Conservation (phyloP, 2,113 vertebrate genomes). For the Mus pahari region DNA sequence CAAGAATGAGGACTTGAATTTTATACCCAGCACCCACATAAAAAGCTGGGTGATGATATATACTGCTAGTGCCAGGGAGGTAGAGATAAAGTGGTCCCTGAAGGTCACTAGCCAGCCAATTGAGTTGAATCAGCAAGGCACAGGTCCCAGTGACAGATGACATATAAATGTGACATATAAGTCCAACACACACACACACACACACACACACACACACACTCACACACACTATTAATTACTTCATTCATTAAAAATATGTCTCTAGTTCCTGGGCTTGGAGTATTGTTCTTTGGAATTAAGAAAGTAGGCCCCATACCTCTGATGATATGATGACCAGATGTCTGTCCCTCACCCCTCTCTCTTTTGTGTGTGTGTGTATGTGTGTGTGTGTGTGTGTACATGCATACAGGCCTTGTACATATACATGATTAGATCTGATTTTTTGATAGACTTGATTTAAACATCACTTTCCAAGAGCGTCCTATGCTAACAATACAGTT, state of each 20-base stretch:
- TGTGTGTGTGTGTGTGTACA: not conserved
- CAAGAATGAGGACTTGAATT: not conserved
- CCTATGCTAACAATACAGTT: not conserved
- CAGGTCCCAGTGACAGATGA: not conserved
- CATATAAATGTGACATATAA: not conserved
- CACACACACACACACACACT: not conserved
- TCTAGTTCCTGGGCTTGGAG: not conserved
- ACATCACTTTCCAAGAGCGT: not conserved
- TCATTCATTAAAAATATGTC: not conserved
- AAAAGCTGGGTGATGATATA: not conserved
- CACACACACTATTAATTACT: not conserved
- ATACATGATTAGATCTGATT: not conserved
- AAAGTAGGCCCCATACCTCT: not conserved
- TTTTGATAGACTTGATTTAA: not conserved
- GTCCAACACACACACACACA: not conserved
- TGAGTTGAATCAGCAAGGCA: not conserved
- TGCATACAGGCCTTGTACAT: not conserved
- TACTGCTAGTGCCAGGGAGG: not conserved
- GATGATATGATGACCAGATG: not conserved
- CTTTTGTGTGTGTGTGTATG: not conserved
- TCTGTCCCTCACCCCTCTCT: not conserved
- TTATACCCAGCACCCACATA: not conserved
- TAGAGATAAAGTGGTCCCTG: not conserved
- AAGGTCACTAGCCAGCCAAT: not conserved
- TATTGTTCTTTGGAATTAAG: not conserved